Conservation (phyloP, 2,888 invertebrate genomes). For the Mesoligia furuncula region DNA sequence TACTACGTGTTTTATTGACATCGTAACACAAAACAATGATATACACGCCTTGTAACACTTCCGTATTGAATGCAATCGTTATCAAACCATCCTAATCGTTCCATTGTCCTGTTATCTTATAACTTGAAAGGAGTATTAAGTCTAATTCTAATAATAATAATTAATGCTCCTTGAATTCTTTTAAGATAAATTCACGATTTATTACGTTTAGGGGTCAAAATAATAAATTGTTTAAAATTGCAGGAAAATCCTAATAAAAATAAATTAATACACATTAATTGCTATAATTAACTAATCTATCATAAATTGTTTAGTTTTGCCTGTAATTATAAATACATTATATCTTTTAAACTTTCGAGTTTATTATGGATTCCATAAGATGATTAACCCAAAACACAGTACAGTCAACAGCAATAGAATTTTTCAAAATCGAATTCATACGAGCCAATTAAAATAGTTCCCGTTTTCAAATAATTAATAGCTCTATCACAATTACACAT, state of each 20-base stretch:
- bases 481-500: neutral
- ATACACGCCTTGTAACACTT: slow-evolving; percentile 27
- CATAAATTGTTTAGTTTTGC: neutral
- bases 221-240: neutral
- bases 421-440: neutral
- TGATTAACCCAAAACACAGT: neutral
- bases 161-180: no score
- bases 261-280: neutral
- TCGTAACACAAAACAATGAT: slow-evolving; percentile 36
- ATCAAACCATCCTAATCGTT: slow-evolving; percentile 31
- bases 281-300: neutral
- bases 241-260: neutral
- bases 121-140: neutral
- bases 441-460: neutral
- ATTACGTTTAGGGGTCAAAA: neutral
- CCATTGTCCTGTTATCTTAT: slow-evolving; percentile 28
- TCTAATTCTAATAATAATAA: neutral
- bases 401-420: neutral
- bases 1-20: slow-evolving; percentile 28
- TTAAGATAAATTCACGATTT: neutral
- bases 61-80: slow-evolving; percentile 31
- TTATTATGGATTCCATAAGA: neutral
- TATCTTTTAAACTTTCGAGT: neutral
- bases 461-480: neutral
- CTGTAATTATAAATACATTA: neutral